Conservation (phyloP, 2,797 vertebrate species). For the Pelochelys cantorii region DNA sequence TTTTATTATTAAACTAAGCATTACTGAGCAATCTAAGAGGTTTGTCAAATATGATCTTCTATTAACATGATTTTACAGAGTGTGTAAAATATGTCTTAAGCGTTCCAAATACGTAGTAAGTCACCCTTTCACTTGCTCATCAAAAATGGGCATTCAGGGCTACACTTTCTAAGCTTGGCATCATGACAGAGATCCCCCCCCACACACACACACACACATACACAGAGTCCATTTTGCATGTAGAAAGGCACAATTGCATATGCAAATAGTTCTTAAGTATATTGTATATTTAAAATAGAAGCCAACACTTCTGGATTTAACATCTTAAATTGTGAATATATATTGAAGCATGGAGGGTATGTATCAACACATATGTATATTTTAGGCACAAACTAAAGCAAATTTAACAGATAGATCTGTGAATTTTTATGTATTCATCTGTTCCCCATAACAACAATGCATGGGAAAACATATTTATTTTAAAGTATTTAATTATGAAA, state of each 20-base stretch:
- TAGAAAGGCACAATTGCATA: constrained; percentile 6
- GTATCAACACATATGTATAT: constrained; percentile 32
- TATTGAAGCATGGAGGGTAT: neutral
- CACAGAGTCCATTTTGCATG: neutral
- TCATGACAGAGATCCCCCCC: neutral
- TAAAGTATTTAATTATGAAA: constrained; percentile 11
- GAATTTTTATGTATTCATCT: neutral
- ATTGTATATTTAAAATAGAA: constrained; percentile 37
- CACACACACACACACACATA: too few relatives aligned
- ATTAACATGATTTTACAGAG: constrained; percentile 60
- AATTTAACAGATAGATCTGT: constrained; percentile 42
- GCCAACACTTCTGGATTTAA: constrained; percentile 17
- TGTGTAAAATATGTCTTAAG: constrained; percentile 61
- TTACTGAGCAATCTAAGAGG: constrained; percentile 67
- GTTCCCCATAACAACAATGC: neutral
- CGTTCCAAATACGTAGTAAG: constrained; percentile 60
- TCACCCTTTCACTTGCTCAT: constrained; percentile 50
- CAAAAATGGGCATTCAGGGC: constrained; percentile 29
- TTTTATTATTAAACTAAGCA: constrained; percentile 54
- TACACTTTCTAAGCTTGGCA: constrained; percentile 39
- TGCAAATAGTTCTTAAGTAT: constrained; percentile 30
- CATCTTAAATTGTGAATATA: neutral
- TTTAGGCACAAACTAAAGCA: constrained; percentile 12
- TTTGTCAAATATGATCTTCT: constrained; percentile 56
- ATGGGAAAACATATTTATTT: neutral